Evolutionary conservation across 2,797 vertebrate species (phyloP).

Genomic region (Sphaeramia orbicularis): DNA sequence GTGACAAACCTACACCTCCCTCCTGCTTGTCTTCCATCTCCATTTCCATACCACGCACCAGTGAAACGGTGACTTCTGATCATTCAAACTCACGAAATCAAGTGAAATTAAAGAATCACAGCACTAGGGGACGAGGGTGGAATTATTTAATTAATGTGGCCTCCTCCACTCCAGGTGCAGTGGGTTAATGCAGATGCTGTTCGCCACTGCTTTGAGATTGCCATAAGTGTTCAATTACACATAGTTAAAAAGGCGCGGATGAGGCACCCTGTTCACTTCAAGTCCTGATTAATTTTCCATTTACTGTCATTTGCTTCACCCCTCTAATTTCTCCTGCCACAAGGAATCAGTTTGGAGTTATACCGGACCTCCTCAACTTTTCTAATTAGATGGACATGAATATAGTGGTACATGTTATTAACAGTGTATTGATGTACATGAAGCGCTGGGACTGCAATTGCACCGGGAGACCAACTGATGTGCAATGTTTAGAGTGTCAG

Average conservation of each 20-base stretch:
- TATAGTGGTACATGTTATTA: constrained; percentile 72
- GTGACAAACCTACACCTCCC: constrained; percentile 61
- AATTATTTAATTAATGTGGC: constrained; percentile 72
- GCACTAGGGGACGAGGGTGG: constrained; percentile 43
- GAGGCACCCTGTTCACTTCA: constrained; percentile 61
- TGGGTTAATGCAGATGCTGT: constrained; percentile 71
- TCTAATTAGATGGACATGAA: constrained; percentile 79
- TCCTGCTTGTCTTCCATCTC: constrained; percentile 39
- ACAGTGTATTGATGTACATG: constrained; percentile 68
- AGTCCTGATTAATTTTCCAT: constrained; percentile 82
- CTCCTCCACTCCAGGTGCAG: constrained; percentile 65
- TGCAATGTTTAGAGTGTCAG: constrained; percentile 36
- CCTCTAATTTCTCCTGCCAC: constrained; percentile 68
- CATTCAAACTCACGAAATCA: constrained; percentile 59
- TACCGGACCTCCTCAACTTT: constrained; percentile 72
- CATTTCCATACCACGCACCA: constrained; percentile 31
- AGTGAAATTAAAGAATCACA: constrained; percentile 72
- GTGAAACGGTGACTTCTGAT: constrained; percentile 36
- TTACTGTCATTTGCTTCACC: constrained; percentile 64
- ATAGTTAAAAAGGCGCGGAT: constrained; percentile 64
- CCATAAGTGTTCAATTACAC: constrained; percentile 80
- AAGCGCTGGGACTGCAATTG: constrained; percentile 54
- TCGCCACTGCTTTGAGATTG: constrained; percentile 64
- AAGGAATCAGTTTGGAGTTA: constrained; percentile 64
- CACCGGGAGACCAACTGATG: constrained; percentile 53